phyloP scores from a whole-genome alignment of 2,113 vertebrate species.

The Gracilinanus agilis region DNA sequence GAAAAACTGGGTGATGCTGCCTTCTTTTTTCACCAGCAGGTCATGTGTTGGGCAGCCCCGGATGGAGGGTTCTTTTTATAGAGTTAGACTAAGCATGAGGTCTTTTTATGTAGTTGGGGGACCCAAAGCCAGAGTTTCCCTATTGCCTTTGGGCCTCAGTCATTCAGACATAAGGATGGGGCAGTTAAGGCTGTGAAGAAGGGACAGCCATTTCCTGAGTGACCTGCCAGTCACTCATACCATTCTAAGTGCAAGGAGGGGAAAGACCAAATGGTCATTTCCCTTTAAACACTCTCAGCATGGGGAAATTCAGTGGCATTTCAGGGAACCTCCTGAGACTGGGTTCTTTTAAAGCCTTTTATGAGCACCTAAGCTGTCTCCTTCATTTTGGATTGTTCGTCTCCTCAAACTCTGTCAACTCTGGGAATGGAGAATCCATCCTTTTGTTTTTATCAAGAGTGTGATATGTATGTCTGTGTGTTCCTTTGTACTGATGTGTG shows the following conservation, averaged over 20 bases:
- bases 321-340: not conserved
- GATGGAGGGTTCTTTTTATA: not conserved
- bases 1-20: not conserved
- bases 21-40: not conserved
- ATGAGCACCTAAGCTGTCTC: slow-evolving; percentile 47
- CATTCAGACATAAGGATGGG: slow-evolving; percentile 25
- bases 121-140: not conserved
- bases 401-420: slow-evolving; percentile 20
- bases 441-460: slow-evolving; percentile 65
- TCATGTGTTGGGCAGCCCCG: not conserved
- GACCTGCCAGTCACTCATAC: not conserved
- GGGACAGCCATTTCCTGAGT: not conserved
- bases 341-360: slow-evolving; percentile 16
- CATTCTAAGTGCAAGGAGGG: not conserved
- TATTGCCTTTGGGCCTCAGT: not conserved
- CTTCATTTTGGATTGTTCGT: slow-evolving; percentile 32
- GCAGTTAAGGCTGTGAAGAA: not conserved
- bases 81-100: not conserved
- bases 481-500: slow-evolving; percentile 7
- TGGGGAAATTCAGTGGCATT: not conserved
- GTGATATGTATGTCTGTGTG: slow-evolving; percentile 32
- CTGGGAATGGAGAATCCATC: slow-evolving; percentile 23
- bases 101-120: not conserved
- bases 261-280: not conserved
- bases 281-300: slow-evolving; percentile 47